Conservation (phyloP, 2,888 invertebrate species). For the Andrena dorsata region DNA sequence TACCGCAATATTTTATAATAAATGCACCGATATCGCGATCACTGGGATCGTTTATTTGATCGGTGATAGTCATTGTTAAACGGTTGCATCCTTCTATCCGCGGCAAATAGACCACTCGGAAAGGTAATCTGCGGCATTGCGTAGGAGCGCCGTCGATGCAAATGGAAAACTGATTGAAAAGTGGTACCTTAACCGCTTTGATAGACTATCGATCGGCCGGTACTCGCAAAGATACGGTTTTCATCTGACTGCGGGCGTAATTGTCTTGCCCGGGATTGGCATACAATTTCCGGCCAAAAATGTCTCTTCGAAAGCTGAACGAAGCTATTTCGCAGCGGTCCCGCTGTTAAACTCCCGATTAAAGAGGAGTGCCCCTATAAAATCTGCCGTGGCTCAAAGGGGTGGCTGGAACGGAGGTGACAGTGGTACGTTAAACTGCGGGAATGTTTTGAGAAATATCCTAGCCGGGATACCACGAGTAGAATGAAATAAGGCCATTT, state of each 20-base stretch:
- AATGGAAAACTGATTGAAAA: conserved; percentile 75
- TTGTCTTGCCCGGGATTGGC: conserved; percentile 73
- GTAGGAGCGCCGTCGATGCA: conserved; percentile 64
- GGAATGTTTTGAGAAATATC: too few relatives aligned
- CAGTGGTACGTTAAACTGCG: background rate
- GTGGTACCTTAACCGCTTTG: conserved; percentile 72
- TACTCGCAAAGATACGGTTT: conserved; percentile 70
- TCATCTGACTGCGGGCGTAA: conserved; percentile 70
- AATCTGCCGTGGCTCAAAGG: background rate
- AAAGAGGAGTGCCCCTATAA: background rate
- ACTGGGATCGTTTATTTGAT: background rate
- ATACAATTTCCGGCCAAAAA: conserved; percentile 74
- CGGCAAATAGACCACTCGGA: conserved; percentile 48
- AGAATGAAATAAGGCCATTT: background rate
- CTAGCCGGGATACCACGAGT: background rate
- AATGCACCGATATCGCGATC: too few relatives aligned
- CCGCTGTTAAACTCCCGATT: background rate
- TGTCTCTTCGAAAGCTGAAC: conserved; percentile 19
- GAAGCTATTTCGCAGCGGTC: conserved; percentile 28
- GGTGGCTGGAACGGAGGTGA: background rate
- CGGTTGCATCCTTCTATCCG: conserved; percentile 41
- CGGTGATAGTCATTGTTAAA: conserved; percentile 26
- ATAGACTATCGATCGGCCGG: conserved; percentile 69
- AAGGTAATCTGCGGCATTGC: conserved; percentile 58
- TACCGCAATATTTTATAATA: too few relatives aligned